Evolutionary conservation across 1,140 invertebrate species (phyloP).

Genomic region (Aradophagus sp.): DNA sequence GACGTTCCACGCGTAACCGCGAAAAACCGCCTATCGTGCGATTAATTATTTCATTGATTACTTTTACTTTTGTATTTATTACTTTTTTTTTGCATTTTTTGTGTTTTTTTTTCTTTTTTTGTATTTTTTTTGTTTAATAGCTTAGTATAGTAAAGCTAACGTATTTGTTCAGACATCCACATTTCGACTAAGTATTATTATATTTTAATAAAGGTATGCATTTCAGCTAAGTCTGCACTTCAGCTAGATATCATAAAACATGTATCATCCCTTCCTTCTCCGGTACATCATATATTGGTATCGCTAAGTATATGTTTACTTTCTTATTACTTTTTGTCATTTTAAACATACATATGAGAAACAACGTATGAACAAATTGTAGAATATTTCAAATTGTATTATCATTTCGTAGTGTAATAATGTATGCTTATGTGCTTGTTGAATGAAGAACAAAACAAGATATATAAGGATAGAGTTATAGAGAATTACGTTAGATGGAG

Average conservation of each 20-base stretch:
- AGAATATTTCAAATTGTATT: slow-evolving; percentile 60
- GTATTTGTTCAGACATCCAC: slow-evolving; percentile 76
- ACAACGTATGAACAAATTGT: slow-evolving; percentile 59
- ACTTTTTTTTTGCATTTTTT: slow-evolving; percentile 50
- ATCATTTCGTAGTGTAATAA: slow-evolving; percentile 57
- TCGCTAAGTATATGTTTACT: slow-evolving; percentile 74
- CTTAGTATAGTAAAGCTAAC: slow-evolving; percentile 76
- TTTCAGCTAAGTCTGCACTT: slow-evolving; percentile 73
- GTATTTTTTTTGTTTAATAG: slow-evolving; percentile 66
- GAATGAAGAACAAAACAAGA: slow-evolving; percentile 42
- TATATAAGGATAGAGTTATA: slow-evolving; percentile 23
- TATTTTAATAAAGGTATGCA: slow-evolving; percentile 75
- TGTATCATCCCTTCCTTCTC: slow-evolving; percentile 73
- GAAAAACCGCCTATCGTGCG: slow-evolving; percentile 64
- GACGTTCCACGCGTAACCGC: slow-evolving; percentile 63
- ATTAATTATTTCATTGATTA: slow-evolving; percentile 66
- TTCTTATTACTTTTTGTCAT: slow-evolving; percentile 61
- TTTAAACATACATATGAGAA: slow-evolving; percentile 66
- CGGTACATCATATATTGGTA: slow-evolving; percentile 76
- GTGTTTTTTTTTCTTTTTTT: slow-evolving; percentile 42
- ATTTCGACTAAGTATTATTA: slow-evolving; percentile 76
- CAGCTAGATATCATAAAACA: slow-evolving; percentile 76
- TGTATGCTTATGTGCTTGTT: slow-evolving; percentile 57
- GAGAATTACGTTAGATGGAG: slow-evolving; percentile 8
- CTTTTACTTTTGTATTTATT: slow-evolving; percentile 58